Evolutionary conservation across 2,113 vertebrate species (phyloP), one percentile per base, ranked within the genome.

Genomic region (Eclectus roratus): DNA sequence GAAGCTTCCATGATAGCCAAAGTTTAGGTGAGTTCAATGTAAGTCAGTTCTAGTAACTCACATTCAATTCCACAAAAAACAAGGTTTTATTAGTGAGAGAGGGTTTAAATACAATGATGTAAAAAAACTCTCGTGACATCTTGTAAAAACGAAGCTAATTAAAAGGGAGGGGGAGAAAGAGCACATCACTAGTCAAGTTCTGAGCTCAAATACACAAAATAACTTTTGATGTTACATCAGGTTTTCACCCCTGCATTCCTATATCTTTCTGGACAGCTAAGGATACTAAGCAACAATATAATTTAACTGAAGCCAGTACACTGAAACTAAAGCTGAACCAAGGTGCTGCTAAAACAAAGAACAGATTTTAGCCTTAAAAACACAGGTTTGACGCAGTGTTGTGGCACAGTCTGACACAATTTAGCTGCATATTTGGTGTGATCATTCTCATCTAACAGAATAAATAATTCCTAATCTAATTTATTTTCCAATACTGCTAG

Each of bases 381-480:
- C 61, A 37, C 3, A 17, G 82, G 4, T 65, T 2, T 41, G 56
- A 47, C 27, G 53, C 37, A 33, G 33, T 3, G 33, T 4, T 50
- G 37, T 7, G 9, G 20, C 39, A 10, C 0, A 35, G 17, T 39
- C 0, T 4, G 49, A 55, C 11, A 17, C 0, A 24, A 21, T 20
- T 65, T 16, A 41, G 16, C 8, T 27, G 23, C 2, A 13, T 6
- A 18, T 33, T 37, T 13, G 24, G 55, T 9, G 55, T 11, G 44
- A 52, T 73, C 56, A 5, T 9, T 55, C 69, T 49, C 61, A 55
- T 5, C 64, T 41, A 83, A 56, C 27, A 35, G 7, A 37, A 12
- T 2, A 53, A 72, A 15, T 53, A 29, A 17, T 35, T 68, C 18
- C 35, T 41, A 74, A 85, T 7, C 9, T 2, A 0, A 39, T 55